Evolutionary conservation across 2,113 vertebrate species (phyloP).

Genomic region (Corvus moneduloides): DNA sequence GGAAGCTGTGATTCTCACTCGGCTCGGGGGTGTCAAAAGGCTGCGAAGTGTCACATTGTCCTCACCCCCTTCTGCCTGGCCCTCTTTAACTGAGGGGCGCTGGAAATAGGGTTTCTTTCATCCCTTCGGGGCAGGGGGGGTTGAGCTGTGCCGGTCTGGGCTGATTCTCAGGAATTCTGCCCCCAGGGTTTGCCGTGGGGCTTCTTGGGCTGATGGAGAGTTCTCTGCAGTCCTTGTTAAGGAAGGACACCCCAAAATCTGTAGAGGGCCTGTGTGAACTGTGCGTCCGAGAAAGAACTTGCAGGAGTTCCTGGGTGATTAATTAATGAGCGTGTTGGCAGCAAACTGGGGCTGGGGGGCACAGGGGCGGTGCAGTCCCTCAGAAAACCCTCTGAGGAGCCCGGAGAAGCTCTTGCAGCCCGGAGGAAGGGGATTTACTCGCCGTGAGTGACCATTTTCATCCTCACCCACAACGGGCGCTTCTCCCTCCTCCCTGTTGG

Average conservation of each 20-base stretch:
- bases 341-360: not conserved
- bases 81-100: not conserved
- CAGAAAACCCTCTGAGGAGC: not conserved
- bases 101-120: not conserved
- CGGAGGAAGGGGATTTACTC: not conserved
- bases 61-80: not conserved
- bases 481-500: accelerated
- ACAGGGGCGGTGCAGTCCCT: not conserved
- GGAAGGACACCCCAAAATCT: not conserved
- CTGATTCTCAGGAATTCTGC: not conserved
- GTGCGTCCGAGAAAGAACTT: not conserved
- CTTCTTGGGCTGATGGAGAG: not conserved
- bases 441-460: not conserved
- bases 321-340: not conserved
- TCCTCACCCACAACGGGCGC: not conserved
- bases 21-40: not conserved
- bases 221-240: not conserved
- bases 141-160: not conserved
- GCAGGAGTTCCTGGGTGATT: not conserved
- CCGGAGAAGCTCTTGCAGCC: not conserved
- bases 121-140: not conserved
- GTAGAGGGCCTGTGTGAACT: not conserved
- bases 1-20: not conserved
- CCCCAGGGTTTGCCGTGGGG: not conserved
- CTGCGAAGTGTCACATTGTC: not conserved